Conservation (phyloP, 2,888 invertebrate species). For the Leistus spinibarbis region DNA sequence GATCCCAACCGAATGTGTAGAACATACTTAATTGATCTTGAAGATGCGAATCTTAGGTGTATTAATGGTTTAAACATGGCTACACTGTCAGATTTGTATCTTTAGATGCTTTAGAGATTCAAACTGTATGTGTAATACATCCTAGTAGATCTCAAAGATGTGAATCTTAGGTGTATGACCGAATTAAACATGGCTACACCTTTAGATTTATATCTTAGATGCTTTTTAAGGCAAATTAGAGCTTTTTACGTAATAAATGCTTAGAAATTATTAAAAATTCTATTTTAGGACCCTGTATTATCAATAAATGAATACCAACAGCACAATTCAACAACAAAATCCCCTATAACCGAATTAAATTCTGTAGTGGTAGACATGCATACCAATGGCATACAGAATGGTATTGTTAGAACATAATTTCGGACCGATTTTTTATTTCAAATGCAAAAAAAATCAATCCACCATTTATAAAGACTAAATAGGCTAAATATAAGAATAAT, state of each 20-base stretch:
- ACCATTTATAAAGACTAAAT: constrained; percentile 11
- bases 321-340: constrained; percentile 36
- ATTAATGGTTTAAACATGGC: too few species aligned
- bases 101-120: too few species aligned
- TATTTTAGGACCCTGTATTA: constrained; percentile 23
- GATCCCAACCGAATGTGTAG: not conserved
- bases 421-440: not conserved
- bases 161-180: too few species aligned
- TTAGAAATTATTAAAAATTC: not conserved
- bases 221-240: not conserved
- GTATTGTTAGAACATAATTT: constrained; percentile 29
- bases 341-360: constrained; percentile 33
- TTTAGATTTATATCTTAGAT: not conserved
- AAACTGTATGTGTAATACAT: not conserved
- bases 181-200: too few species aligned
- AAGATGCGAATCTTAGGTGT: not conserved
- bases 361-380: constrained; percentile 33
- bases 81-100: not conserved
- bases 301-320: constrained; percentile 29
- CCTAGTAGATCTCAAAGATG: not conserved
- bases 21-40: not conserved
- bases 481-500: not conserved
- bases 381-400: constrained; percentile 33
- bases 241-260: not conserved
- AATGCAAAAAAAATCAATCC: not conserved